Evolutionary conservation across 2,113 vertebrate species (phyloP).

Genomic region (Ceratotherium simum): DNA sequence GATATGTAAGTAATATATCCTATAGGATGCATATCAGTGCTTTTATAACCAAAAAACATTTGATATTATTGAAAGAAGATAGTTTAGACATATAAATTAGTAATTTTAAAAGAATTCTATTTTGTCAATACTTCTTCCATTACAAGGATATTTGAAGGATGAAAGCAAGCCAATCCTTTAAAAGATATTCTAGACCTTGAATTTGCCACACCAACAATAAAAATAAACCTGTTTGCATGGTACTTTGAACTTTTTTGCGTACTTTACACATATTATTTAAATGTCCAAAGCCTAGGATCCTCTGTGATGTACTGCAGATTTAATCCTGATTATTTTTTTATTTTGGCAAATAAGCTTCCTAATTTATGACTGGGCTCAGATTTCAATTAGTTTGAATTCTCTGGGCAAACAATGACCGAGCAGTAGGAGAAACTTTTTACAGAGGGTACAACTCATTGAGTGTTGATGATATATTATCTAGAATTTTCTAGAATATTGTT

Average conservation of each 20-base stretch:
- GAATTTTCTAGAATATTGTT: background rate
- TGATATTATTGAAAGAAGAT: background rate
- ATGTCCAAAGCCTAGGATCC: background rate
- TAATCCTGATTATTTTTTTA: background rate
- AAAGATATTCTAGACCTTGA: background rate
- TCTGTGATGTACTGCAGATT: background rate
- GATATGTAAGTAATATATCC: no score
- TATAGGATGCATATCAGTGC: background rate
- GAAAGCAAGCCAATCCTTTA: background rate
- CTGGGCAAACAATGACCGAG: background rate
- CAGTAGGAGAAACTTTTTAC: background rate
- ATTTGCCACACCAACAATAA: background rate
- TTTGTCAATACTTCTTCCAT: background rate
- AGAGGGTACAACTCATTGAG: background rate
- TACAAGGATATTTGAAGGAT: background rate
- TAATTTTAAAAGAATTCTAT: background rate
- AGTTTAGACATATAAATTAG: background rate
- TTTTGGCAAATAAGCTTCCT: background rate
- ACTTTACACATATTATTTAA: background rate
- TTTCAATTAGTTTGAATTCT: background rate
- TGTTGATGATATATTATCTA: background rate
- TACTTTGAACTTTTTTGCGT: background rate
- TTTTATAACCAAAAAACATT: background rate
- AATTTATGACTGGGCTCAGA: background rate
- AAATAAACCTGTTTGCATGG: background rate